Evolutionary conservation across 2,888 invertebrate genomes (phyloP), one percentile per base, ranked within the genome.

Genomic region (Unio pictorum): DNA sequence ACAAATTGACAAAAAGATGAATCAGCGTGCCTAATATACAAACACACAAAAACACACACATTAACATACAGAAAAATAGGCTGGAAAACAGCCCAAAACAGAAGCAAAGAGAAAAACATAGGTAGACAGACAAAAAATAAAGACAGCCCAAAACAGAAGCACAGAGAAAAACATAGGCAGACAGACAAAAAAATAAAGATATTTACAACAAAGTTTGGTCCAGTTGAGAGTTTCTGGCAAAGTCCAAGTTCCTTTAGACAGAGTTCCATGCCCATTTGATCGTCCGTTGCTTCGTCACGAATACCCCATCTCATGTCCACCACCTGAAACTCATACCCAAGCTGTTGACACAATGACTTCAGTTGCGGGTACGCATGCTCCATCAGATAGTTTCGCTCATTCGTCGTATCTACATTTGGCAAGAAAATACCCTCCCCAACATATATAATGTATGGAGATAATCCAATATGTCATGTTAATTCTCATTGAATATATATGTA

Each of bases 241-340:
- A 75, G 74, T 23, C 81, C 68, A 8, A 87, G 66, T 71, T 87
- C 87, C 62, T 73, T 72, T 18, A 87, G 68, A 77, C 87, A 87
- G n/a, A 86, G 76, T 55, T 87, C 87, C 1, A 82, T 83, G 28
- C 83, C 80, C 72, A 80, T 83, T 68, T 87, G 86, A 66, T 87
- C 86, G 70, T 87, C 84, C 8, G 78, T 79, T 3, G 87, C 84
- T 64, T 87, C 84, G 55, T 85, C 84, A 55, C 87, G 74, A 8
- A 87, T 76, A 6, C 87, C 87, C 87, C 87, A 87, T 30, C 87
- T 68, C 87, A 87, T 87, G 75, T 87, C 83, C 1, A 81, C 81
- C 56, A 87, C 84, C 75, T 87, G 87, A 65, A 87, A 87, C 69
- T 86, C 86, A 69, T 86, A 87, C 0, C 87, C 87, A 6, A 71